Percentiles rank a stretch among this genome's conserved stretches.
These are phyloP conservation scores for Spondyliosoma cantharus DNA, from an alignment of 2,797 vertebrate species.

Conservation along the genomic window DNA sequence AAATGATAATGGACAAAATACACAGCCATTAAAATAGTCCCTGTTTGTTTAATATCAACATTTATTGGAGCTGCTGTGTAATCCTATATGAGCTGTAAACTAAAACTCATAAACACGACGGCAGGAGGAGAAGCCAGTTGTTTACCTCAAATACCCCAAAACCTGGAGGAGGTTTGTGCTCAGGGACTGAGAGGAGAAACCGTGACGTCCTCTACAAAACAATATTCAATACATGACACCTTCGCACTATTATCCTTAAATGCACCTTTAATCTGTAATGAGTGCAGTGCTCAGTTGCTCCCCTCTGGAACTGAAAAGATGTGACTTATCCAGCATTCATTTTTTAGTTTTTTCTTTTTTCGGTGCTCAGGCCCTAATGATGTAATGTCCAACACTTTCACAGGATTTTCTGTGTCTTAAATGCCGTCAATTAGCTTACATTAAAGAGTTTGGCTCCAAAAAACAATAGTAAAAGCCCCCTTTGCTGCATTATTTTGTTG, in stretches of 20 bases:
- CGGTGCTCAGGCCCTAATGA: too few relatives aligned
- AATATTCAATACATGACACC: background rate
- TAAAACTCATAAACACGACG: conserved; percentile 37
- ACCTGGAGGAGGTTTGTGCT: conserved; percentile 1
- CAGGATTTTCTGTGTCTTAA: too few relatives aligned
- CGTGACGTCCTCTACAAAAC: background rate
- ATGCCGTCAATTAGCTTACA: too few relatives aligned
- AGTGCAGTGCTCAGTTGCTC: background rate
- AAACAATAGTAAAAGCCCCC: too few relatives aligned
- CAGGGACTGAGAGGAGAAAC: background rate
- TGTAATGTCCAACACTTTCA: too few relatives aligned
- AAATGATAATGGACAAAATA: conserved; percentile 30
- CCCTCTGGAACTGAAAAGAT: background rate
- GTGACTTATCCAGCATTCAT: too few relatives aligned
- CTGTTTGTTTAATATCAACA: conserved; percentile 39
- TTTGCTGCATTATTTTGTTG: too few relatives aligned
- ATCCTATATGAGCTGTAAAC: conserved; percentile 51
- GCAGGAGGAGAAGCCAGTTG: conserved; percentile 29
- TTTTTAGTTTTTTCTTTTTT: too few relatives aligned
- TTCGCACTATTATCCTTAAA: too few relatives aligned
- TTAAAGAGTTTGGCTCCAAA: too few relatives aligned
- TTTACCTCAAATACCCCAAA: conserved; percentile 16
- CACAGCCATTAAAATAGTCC: conserved; percentile 26
- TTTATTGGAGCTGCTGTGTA: conserved; percentile 42
- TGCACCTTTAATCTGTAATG: background rate